These are phyloP conservation scores for Drosophila anomalipes DNA, from an alignment of 2,888 invertebrate species.

Conservation along the genomic window DNA sequence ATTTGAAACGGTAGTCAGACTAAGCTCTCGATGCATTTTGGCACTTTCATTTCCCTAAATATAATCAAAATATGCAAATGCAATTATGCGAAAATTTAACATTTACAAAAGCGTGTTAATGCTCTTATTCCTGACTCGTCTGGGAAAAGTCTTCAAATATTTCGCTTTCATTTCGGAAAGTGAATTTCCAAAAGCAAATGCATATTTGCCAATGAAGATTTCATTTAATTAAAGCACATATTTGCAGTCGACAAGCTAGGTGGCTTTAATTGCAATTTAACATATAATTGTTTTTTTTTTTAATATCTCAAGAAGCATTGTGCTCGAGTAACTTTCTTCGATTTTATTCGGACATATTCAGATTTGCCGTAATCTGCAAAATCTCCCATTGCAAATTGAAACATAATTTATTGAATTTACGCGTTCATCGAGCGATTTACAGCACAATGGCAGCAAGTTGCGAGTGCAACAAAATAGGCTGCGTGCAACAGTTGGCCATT, in stretches of 20 bases:
- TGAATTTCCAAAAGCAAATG: constrained; percentile 29
- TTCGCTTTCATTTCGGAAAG: constrained; percentile 15
- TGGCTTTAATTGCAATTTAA: constrained; percentile 24
- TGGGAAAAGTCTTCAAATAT: constrained; percentile 25
- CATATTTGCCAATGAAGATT: constrained; percentile 34
- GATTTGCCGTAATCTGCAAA: constrained; percentile 13
- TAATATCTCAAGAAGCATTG: not conserved
- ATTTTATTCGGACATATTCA: not conserved
- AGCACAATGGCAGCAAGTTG: constrained; percentile 4
- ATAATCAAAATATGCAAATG: constrained; percentile 79
- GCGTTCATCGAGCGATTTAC: constrained; percentile 38
- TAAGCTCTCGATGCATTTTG: constrained; percentile 65
- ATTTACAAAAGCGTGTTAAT: constrained; percentile 55
- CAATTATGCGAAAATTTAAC: constrained; percentile 63
- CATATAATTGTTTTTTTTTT: constrained; percentile 14
- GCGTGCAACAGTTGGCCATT: constrained; percentile 60
- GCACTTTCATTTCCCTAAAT: constrained; percentile 71
- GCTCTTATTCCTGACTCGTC: constrained; percentile 29
- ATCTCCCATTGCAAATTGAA: constrained; percentile 49
- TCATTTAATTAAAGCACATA: constrained; percentile 29
- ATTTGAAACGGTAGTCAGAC: constrained; percentile 16
- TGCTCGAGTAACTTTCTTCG: not conserved
- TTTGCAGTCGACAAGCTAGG: constrained; percentile 18
- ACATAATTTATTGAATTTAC: constrained; percentile 73
- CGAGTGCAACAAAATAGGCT: constrained; percentile 14